A percentile compares a stretch with the other conserved stretches of the same genome.
Conservation (phyloP, 2,797 vertebrate genomes). For the Diplodus puntazzo region DNA sequence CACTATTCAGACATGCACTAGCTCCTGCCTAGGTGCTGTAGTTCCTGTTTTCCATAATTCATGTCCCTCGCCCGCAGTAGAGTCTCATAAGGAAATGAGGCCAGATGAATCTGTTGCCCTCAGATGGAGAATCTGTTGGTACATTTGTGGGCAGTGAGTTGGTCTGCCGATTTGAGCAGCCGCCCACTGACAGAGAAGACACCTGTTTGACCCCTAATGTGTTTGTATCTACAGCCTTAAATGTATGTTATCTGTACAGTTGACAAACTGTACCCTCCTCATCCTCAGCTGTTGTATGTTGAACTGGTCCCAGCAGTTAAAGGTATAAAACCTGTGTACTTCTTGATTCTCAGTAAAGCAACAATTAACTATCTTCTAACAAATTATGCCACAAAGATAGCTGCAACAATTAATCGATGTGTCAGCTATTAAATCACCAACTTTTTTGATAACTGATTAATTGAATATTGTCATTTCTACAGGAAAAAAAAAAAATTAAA, state of each 20-base stretch:
- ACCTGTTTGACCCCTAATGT: conserved; percentile 30
- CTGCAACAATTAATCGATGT: no score
- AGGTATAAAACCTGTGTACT: neutral
- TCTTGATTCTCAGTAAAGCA: neutral
- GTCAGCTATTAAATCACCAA: no score
- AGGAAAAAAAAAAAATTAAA: no score
- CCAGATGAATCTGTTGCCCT: conserved; percentile 48
- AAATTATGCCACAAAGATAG: no score
- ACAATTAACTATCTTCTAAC: no score
- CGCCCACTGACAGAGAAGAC: conserved; percentile 33
- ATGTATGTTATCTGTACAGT: neutral
- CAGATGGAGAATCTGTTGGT: conserved; percentile 33
- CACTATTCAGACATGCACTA: conserved; percentile 40
- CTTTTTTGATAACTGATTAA: no score
- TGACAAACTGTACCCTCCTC: neutral
- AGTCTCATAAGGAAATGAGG: conserved; percentile 58
- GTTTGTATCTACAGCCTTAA: conserved; percentile 5
- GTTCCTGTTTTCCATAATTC: conserved; percentile 64
- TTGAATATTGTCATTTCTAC: no score
- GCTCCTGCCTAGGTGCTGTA: conserved; percentile 45
- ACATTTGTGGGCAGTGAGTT: conserved; percentile 30
- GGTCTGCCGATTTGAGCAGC: conserved; percentile 31
- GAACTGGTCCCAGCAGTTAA: neutral
- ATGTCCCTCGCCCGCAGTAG: conserved; percentile 49
- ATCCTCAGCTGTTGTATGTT: neutral